Evolutionary conservation across 2,888 invertebrate species (phyloP), one percentile per base, ranked within the genome.

Genomic region (Archips crataeganus): DNA sequence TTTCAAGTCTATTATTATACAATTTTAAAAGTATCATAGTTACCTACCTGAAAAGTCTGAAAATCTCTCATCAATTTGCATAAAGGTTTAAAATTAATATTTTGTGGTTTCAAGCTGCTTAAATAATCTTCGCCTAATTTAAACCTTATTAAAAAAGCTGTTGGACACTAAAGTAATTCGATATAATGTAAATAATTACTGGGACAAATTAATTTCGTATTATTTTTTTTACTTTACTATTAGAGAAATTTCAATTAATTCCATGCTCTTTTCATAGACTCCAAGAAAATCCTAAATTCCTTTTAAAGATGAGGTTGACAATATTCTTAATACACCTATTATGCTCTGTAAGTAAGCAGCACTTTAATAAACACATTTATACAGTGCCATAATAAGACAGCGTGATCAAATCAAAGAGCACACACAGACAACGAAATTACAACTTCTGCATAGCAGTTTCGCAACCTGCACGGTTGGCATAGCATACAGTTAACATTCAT

Each of bases 371-470:
- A 4, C 11, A 10, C 9, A 1, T 11, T 13, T 6, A 9, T 8
- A 54, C 23, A 54, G 23, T 54, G 8, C 9, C 23, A 54, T 51
- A 47, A 47, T 11, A 47, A 10, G 2, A 15, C 36, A 61, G 15
- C 3, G 61, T 15, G 39, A 65, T 10, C 36, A 51, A 36, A 63
- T 63, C 15, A 65, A 64, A 65, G 36, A 65, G 65, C 36, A 51
- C 51, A 51, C 36, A 34, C 51, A 4, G 49, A 15, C 49, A 34
- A 15, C n/a, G n/a, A 49, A 47, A 11, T 63, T 10, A 57, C 15
- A 34, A 47, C 64, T 65, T 32, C 64, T 65, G 51, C 51, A 51
- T 36, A 9, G 49, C 8, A 13, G 36, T 65, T 65, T 65, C 65
- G 65, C 65, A 65, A 65, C 4, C 39, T 11, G 23, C 60, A 10